These are phyloP conservation scores for Allophyes oxyacanthae DNA, from an alignment of 2,888 invertebrate genomes.

Conservation along the genomic window DNA sequence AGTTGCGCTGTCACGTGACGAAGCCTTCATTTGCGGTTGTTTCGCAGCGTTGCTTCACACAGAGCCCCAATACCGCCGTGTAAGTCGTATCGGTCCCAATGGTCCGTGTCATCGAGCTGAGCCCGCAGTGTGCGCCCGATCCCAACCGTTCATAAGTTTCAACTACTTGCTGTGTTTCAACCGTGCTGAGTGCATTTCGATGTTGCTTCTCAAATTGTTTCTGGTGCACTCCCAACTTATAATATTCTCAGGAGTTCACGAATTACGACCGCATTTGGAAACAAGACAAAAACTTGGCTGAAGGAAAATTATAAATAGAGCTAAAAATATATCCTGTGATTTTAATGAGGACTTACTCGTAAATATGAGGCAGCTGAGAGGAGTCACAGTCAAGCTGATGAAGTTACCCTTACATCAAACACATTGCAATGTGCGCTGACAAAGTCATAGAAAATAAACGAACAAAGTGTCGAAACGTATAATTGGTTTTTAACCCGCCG, in stretches of 20 bases:
- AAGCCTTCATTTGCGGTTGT: conserved; percentile 3
- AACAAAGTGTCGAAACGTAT: conserved; percentile 11
- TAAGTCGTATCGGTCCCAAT: not conserved
- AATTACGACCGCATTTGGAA: conserved; percentile 22
- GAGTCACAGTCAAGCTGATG: not conserved
- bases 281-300: conserved; percentile 9
- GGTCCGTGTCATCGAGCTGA: conserved; percentile 1
- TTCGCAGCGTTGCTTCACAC: not conserved
- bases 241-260: conserved; percentile 38
- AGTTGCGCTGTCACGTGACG: not conserved
- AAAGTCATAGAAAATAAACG: conserved; percentile 5
- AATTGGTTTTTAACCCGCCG: conserved; percentile 33
- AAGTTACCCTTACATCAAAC: conserved; percentile 4
- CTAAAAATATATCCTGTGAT: conserved; percentile 9
- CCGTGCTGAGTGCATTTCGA: conserved; percentile 52
- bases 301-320: conserved; percentile 1
- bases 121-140: conserved; percentile 19
- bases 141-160: conserved; percentile 39
- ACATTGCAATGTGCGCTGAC: conserved; percentile 9
- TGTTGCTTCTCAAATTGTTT: conserved; percentile 39
- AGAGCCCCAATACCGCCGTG: not conserved
- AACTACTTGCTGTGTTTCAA: conserved; percentile 1
- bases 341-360: conserved; percentile 2
- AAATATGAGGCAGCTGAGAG: not conserved
- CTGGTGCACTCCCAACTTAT: conserved; percentile 39